A percentile compares a stretch with the other conserved stretches of the same genome.
Conservation (phyloP, 2,113 vertebrate species). For the Tetraodon nigroviridis region DNA sequence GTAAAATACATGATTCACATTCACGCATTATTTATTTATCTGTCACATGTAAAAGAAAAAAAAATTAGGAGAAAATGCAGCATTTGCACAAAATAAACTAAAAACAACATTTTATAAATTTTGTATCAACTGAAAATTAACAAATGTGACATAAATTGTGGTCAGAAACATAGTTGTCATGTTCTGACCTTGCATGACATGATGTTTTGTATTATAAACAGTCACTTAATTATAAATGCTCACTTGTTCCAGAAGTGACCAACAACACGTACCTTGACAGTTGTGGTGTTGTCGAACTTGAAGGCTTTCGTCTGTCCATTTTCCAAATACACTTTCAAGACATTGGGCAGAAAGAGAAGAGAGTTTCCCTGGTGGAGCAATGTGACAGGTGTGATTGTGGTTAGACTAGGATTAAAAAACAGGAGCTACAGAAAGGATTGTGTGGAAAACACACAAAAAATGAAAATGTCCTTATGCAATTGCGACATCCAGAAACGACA, state of each 20-base stretch:
- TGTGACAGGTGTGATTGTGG: conserved; percentile 14
- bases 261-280: conserved; percentile 84
- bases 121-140: neutral
- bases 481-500: neutral
- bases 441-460: no score
- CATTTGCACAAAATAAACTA: no score
- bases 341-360: conserved; percentile 94
- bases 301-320: conserved; percentile 98
- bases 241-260: neutral
- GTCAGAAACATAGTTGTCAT: neutral
- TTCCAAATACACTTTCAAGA: conserved; percentile 96
- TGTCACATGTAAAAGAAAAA: no score
- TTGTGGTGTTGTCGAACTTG: conserved; percentile 88
- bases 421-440: conserved; percentile 1
- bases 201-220: no score
- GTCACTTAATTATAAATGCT: neutral
- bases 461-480: neutral
- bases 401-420: conserved; percentile 11
- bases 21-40: no score
- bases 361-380: conserved; percentile 86
- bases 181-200: neutral
- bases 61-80: no score
- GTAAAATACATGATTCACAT: no score
- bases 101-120: neutral
- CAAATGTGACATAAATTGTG: no score